These are phyloP conservation scores for Pristionchus arcanus DNA, from an alignment of 2,888 invertebrate species.

Conservation along the genomic window DNA sequence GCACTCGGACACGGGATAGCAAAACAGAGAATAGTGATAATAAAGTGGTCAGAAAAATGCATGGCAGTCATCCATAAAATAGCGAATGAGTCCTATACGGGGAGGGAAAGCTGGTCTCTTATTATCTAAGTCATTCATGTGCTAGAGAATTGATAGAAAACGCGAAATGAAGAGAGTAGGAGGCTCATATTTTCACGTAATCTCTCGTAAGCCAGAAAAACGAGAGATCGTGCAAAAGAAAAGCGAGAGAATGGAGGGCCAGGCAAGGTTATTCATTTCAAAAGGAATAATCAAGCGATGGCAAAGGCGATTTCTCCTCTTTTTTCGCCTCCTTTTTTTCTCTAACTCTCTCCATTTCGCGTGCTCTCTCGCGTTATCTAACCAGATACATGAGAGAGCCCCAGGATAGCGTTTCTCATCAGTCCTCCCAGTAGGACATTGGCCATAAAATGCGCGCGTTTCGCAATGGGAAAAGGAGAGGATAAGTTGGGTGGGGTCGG, in stretches of 20 bases:
- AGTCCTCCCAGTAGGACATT: neutral
- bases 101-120: neutral
- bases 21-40: neutral
- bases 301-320: neutral
- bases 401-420: neutral
- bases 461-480: neutral
- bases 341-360: too few relatives aligned
- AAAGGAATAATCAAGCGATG: neutral
- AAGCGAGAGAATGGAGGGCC: neutral
- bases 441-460: neutral
- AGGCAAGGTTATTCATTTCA: neutral
- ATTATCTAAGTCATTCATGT: too few relatives aligned
- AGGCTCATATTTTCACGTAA: too few relatives aligned
- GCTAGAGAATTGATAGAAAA: too few relatives aligned
- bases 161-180: too few relatives aligned
- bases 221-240: too few relatives aligned
- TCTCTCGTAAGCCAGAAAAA: too few relatives aligned
- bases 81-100: neutral
- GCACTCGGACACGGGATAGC: neutral
- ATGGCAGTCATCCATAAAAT: constrained; percentile 7
- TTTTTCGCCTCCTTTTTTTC: too few relatives aligned
- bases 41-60: neutral
- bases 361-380: too few relatives aligned
- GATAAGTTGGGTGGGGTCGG: neutral
- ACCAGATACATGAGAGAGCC: neutral